Evolutionary conservation across 2,113 vertebrate species (phyloP).

Genomic region (Apus apus): DNA sequence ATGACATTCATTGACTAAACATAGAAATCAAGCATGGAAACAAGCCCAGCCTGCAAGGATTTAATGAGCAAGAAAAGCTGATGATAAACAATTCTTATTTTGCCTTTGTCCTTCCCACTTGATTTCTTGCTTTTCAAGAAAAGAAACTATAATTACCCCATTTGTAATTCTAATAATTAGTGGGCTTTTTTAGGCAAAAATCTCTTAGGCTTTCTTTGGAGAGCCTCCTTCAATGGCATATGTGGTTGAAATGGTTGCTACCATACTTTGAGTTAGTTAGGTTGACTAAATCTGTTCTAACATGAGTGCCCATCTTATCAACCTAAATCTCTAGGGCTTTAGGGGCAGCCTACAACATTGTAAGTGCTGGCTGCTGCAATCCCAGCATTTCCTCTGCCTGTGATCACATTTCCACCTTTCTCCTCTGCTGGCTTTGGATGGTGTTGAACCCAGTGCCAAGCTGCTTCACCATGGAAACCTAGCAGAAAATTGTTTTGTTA

Average conservation of each 20-base stretch:
- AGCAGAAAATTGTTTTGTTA: background rate
- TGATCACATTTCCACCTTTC: background rate
- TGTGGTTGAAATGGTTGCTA: background rate
- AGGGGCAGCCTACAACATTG: background rate
- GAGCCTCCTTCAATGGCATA: background rate
- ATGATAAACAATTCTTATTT: background rate
- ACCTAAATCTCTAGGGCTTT: background rate
- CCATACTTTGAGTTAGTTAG: background rate
- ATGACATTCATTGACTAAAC: rapidly evolving
- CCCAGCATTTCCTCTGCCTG: background rate
- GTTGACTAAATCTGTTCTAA: background rate
- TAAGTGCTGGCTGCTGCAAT: background rate
- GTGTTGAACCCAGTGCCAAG: background rate
- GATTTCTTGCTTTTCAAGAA: background rate
- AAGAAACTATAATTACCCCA: background rate
- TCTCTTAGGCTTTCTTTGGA: background rate
- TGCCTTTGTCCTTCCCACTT: background rate
- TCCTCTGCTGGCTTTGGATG: background rate
- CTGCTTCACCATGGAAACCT: background rate
- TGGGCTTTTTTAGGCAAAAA: background rate
- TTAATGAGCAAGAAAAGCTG: background rate
- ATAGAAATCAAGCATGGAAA: background rate
- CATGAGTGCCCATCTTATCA: background rate
- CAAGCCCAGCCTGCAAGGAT: background rate
- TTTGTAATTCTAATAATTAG: background rate